These are phyloP conservation scores for Tribolium freemani DNA, from an alignment of 2,888 invertebrate species.

Conservation along the genomic window DNA sequence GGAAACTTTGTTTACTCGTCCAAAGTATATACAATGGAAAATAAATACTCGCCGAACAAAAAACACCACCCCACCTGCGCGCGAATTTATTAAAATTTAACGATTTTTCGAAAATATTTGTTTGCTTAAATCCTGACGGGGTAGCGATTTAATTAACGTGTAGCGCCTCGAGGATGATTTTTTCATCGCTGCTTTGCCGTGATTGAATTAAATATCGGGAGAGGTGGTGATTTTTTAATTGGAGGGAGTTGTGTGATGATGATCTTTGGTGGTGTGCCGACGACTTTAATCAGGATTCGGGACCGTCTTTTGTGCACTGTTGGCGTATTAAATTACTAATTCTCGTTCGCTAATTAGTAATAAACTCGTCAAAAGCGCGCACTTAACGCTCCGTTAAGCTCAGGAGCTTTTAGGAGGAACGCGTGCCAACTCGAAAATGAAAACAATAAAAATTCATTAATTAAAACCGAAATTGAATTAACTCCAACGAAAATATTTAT, in stretches of 20 bases:
- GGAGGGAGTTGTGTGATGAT: too few relatives aligned
- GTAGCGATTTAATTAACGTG: too few relatives aligned
- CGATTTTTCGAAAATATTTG: constrained; percentile 1
- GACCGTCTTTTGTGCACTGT: constrained; percentile 43
- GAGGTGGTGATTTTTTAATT: too few relatives aligned
- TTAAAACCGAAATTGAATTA: not conserved
- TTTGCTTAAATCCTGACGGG: not conserved
- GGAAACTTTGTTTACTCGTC: constrained; percentile 41
- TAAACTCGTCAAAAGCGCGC: constrained; percentile 46
- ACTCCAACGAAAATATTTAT: not conserved
- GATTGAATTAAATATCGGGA: not conserved
- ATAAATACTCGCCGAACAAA: constrained; percentile 32
- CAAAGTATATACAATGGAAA: constrained; percentile 40
- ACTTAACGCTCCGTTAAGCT: constrained; percentile 45
- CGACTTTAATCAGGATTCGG: constrained; percentile 38
- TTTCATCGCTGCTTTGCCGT: not conserved
- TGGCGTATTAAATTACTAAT: constrained; percentile 47
- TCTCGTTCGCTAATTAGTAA: constrained; percentile 47
- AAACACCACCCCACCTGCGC: constrained; percentile 4
- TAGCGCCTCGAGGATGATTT: too few relatives aligned
- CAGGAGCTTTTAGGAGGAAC: constrained; percentile 4
- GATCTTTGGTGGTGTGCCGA: constrained; percentile 12
- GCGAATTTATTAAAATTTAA: constrained; percentile 16
- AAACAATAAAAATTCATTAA: constrained; percentile 9
- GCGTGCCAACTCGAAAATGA: not conserved